These are phyloP conservation scores for Tragelaphus scriptus DNA, from an alignment of 2,113 vertebrate genomes.

Conservation along the genomic window DNA sequence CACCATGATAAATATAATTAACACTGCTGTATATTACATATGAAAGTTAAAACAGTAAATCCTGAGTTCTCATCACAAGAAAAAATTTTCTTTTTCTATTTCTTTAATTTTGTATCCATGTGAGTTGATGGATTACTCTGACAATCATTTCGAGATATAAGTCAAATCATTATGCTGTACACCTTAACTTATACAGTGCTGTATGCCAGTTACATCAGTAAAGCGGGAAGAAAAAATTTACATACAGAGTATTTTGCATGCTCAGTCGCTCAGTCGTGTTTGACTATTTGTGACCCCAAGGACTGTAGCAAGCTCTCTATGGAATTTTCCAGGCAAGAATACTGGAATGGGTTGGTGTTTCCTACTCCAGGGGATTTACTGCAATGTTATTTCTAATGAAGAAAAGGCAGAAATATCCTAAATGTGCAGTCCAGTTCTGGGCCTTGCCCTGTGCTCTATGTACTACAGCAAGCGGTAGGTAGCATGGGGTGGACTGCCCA, in stretches of 20 bases:
- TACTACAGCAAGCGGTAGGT: not conserved
- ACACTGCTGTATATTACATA: not conserved
- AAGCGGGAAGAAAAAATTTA: not conserved
- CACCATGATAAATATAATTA: not conserved
- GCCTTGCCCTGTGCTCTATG: accelerated
- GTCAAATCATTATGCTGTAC: not conserved
- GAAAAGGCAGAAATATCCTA: not conserved
- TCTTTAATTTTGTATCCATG: not conserved
- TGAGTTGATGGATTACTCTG: not conserved
- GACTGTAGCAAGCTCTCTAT: not conserved
- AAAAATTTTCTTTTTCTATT: not conserved
- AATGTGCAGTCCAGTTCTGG: not conserved
- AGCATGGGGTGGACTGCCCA: not conserved
- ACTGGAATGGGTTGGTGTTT: not conserved
- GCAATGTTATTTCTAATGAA: not conserved
- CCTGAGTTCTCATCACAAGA: not conserved
- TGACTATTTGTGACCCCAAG: not conserved
- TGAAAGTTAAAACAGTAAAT: not conserved
- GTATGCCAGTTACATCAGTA: not conserved
- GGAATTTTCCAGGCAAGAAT: not conserved
- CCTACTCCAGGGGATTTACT: not conserved
- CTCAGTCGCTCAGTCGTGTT: not conserved
- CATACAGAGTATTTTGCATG: not conserved
- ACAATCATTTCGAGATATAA: not conserved
- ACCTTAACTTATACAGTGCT: not conserved